Percentiles rank a stretch among this genome's conserved stretches.
These are phyloP conservation scores for Dipodomys spectabilis DNA, from an alignment of 2,113 vertebrate genomes.

Conservation along the genomic window DNA sequence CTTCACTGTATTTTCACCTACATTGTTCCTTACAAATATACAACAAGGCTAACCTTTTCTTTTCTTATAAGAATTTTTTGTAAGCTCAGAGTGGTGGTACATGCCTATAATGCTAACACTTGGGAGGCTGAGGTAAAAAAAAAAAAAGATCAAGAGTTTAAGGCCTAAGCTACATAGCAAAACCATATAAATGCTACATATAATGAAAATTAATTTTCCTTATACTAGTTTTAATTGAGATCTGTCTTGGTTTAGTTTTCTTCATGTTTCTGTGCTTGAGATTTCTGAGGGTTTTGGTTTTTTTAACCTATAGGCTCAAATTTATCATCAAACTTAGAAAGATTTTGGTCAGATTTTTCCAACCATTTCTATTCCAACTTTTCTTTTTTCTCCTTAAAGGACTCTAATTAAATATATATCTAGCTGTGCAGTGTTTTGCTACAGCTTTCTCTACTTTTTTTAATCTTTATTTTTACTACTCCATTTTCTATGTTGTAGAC, in stretches of 20 bases:
- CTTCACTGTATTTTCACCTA: background rate
- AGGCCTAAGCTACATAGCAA: too few relatives aligned
- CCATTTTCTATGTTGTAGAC: background rate
- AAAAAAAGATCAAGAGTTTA: too few relatives aligned
- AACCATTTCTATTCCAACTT: conserved; percentile 6
- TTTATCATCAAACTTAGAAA: background rate
- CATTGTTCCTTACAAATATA: background rate
- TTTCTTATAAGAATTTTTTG: conserved; percentile 24
- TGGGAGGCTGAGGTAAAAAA: too few relatives aligned
- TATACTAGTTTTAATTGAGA: too few relatives aligned
- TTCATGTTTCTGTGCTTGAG: background rate
- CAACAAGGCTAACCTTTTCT: background rate
- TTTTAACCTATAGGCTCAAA: background rate
- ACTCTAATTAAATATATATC: background rate
- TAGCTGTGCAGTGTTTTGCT: background rate
- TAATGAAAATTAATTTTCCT: too few relatives aligned
- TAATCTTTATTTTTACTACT: background rate
- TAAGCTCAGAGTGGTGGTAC: background rate
- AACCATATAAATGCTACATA: too few relatives aligned
- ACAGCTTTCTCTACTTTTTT: background rate
- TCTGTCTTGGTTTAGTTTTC: background rate
- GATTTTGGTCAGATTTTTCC: background rate
- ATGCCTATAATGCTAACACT: too few relatives aligned
- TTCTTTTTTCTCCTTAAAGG: background rate
- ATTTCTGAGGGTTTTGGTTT: conserved; percentile 1